Evolutionary conservation across 2,113 vertebrate genomes (phyloP), one percentile per base, ranked within the genome.

Genomic region (Rhynchopsitta pachyrhyncha): DNA sequence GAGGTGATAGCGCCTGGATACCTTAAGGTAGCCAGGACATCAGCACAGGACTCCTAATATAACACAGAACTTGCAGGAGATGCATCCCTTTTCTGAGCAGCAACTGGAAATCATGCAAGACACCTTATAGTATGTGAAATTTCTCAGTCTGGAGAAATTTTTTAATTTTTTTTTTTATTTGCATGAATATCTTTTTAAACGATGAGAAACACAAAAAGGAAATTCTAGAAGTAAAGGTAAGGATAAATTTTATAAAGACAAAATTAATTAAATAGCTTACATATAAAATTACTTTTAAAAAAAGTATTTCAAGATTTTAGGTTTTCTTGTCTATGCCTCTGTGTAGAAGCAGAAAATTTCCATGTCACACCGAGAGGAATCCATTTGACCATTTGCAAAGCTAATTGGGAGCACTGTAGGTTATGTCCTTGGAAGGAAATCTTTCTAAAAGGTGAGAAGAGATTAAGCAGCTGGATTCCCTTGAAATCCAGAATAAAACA

Each of bases 401-500:
- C 60, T 98, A 97, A 97, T 98, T 97, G 98, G 88, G 91, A 89
- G 49, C 87, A 90, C 90, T 90, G 50, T 88, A 57, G 95, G 92
- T 96, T 97, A 88, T 94, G 96, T 97, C 90, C 70, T 88, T 84
- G 64, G 82, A 97, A 97, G 81, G 82, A 97, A 95, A 95, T 92
- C 92, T 95, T 96, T 71, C 93, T 75, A 80, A 91, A 73, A 97
- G 92, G 96, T 98, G 97, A 97, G 97, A 98, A 97, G 83, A 97
- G 97, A 97, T 97, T 97, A 97, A 94, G 92, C 95, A 91, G 91
- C 95, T 96, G 91, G 95, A 95, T 96, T 94, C 94, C 91, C 93
- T 42, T 83, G 69, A 96, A 98, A 97, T 97, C 96, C 95, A 91
- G 97, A 98, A 98, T 90, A 77, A 97, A 98, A 98, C 97, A 98